Conservation (phyloP, 2,797 vertebrate species). For the Nyctibius grandis region DNA sequence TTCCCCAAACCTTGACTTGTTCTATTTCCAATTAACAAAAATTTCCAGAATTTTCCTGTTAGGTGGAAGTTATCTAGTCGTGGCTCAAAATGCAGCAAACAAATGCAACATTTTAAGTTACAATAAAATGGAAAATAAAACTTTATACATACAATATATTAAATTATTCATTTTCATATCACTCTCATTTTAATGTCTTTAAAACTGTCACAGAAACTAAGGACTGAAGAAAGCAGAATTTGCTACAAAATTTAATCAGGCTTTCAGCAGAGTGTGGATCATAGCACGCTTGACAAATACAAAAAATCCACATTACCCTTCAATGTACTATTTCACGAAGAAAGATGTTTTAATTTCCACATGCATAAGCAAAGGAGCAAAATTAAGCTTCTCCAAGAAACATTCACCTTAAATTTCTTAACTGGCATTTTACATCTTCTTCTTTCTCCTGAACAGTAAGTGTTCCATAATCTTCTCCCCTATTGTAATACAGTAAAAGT, state of each 20-base stretch:
- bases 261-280: neutral
- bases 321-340: neutral
- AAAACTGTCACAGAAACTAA: neutral
- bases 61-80: neutral
- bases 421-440: neutral
- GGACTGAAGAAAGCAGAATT: neutral
- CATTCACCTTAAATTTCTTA: constrained; percentile 1
- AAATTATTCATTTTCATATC: neutral
- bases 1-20: neutral
- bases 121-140: neutral
- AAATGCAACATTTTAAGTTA: neutral
- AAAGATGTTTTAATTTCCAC: constrained; percentile 19
- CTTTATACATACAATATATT: neutral
- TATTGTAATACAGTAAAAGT: neutral
- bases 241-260: constrained; percentile 12
- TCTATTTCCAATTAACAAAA: neutral
- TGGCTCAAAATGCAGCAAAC: neutral
- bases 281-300: neutral
- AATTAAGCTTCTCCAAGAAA: neutral
- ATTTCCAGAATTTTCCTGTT: neutral
- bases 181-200: neutral
- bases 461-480: neutral
- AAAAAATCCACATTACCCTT: neutral
- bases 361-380: neutral
- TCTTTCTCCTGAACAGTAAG: neutral